phyloP scores from a whole-genome alignment of 23 tunicate species.

The Trididemnum miniatum region DNA sequence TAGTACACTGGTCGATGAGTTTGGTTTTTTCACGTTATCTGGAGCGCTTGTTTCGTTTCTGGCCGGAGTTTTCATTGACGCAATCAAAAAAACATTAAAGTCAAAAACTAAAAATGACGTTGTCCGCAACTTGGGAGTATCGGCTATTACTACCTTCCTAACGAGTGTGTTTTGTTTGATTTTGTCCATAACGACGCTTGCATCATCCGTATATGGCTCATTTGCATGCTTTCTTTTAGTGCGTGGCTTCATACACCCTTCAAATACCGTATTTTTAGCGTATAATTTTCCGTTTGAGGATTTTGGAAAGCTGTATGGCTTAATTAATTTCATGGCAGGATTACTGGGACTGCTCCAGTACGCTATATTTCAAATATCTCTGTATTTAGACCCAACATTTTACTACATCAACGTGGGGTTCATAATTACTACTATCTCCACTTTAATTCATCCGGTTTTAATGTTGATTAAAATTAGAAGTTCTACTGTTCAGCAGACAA shows the following conservation, averaged over 20 bases:
- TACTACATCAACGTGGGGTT: slow-evolving; percentile 7
- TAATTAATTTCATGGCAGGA: slow-evolving; percentile 19
- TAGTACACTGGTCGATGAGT: neutral
- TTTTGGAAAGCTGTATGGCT: slow-evolving; percentile 27
- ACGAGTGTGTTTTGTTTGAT: slow-evolving; percentile 12
- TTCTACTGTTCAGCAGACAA: no score
- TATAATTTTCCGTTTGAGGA: slow-evolving; percentile 12
- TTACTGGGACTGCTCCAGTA: slow-evolving; percentile 16
- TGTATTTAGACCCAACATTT: slow-evolving; percentile 15
- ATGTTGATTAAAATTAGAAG: neutral
- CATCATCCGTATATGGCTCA: neutral
- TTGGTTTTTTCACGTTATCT: slow-evolving; percentile 10
- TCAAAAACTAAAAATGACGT: neutral
- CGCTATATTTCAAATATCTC: slow-evolving; percentile 10
- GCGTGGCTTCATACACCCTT: neutral
- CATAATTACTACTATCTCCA: neutral
- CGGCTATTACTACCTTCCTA: neutral
- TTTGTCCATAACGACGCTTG: neutral
- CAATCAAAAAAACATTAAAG: neutral
- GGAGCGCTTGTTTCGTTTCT: slow-evolving; percentile 19
- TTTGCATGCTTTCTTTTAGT: slow-evolving; percentile 10
- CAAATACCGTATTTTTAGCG: slow-evolving; percentile 10
- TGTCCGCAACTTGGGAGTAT: neutral
- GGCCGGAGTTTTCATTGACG: slow-evolving; percentile 18
- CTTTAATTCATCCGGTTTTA: slow-evolving; percentile 29